A percentile compares a stretch with the other conserved stretches of the same genome.
Conservation (phyloP, 1,140 invertebrate species). For the Drosophila persimilis region DNA sequence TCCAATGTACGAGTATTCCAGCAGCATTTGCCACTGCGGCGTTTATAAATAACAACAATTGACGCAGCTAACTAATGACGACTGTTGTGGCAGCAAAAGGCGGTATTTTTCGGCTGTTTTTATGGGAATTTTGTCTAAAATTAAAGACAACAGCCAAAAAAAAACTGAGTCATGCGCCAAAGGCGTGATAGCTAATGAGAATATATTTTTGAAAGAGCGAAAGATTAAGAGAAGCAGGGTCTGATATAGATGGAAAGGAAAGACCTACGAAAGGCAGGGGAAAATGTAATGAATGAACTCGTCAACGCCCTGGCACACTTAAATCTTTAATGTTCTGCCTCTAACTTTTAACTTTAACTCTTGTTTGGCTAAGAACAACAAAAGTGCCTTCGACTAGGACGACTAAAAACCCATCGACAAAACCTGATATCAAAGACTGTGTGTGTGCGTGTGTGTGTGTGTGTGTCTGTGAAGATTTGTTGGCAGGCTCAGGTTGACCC, state of each 20-base stretch:
- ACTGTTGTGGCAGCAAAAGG: constrained; percentile 26
- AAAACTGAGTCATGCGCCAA: constrained; percentile 61
- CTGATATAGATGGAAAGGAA: too few species aligned
- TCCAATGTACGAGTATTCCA: constrained; percentile 8
- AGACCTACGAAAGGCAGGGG: too few species aligned
- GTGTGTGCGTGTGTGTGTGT: neutral
- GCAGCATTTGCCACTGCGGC: neutral
- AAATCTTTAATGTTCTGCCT: too few species aligned
- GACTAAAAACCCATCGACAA: constrained; percentile 35
- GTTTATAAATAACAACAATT: constrained; percentile 48
- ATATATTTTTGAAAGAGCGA: neutral
- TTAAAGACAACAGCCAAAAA: constrained; percentile 34
- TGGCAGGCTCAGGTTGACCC: constrained; percentile 63
- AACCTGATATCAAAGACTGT: constrained; percentile 1
- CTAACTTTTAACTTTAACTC: constrained; percentile 7
- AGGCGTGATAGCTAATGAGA: constrained; percentile 61
- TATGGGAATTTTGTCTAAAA: constrained; percentile 39
- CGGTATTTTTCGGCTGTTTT: constrained; percentile 7
- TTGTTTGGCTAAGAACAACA: constrained; percentile 42
- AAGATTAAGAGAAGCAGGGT: neutral
- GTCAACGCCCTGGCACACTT: too few species aligned
- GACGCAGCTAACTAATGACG: constrained; percentile 53
- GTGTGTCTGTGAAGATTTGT: constrained; percentile 39
- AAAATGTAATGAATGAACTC: constrained; percentile 3
- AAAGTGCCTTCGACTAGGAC: constrained; percentile 14